Evolutionary conservation across 2,888 invertebrate genomes (phyloP).

Genomic region (Dryobota labecula): DNA sequence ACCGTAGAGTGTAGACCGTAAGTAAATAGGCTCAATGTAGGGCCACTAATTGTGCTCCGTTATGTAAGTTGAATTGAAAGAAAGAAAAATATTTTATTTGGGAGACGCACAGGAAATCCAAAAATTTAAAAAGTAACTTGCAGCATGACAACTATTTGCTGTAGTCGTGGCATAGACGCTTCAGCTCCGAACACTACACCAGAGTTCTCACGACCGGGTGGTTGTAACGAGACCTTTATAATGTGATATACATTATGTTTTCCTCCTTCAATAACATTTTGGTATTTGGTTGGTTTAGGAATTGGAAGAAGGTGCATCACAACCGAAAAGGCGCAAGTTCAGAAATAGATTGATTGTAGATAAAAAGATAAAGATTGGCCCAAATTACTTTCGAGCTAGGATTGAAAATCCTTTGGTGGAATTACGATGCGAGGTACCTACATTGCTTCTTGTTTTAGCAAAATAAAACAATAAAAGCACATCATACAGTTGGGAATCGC

Average conservation of each 20-base stretch:
- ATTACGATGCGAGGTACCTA: slow-evolving; percentile 78
- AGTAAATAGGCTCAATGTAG: not conserved
- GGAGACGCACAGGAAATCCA: no score
- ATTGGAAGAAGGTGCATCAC: slow-evolving; percentile 74
- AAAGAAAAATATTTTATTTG: no score
- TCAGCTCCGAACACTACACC: not conserved
- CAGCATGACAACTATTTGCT: not conserved
- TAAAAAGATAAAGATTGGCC: slow-evolving; percentile 74
- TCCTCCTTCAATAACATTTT: no score
- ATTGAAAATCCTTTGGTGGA: slow-evolving; percentile 77
- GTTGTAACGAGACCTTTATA: not conserved
- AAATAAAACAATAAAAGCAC: not conserved
- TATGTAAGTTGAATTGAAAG: no score
- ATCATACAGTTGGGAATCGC: no score
- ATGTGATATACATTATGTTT: no score
- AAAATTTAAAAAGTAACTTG: no score
- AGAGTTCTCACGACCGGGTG: not conserved
- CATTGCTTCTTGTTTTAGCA: not conserved
- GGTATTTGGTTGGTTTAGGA: slow-evolving; percentile 70
- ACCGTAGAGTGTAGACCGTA: no score
- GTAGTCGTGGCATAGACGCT: not conserved
- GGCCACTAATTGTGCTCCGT: not conserved
- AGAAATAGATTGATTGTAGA: slow-evolving; percentile 78
- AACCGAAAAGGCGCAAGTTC: slow-evolving; percentile 72
- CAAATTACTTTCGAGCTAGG: slow-evolving; percentile 73